phyloP scores from a whole-genome alignment of 2,113 vertebrate genomes.

The Otocyon megalotis region DNA sequence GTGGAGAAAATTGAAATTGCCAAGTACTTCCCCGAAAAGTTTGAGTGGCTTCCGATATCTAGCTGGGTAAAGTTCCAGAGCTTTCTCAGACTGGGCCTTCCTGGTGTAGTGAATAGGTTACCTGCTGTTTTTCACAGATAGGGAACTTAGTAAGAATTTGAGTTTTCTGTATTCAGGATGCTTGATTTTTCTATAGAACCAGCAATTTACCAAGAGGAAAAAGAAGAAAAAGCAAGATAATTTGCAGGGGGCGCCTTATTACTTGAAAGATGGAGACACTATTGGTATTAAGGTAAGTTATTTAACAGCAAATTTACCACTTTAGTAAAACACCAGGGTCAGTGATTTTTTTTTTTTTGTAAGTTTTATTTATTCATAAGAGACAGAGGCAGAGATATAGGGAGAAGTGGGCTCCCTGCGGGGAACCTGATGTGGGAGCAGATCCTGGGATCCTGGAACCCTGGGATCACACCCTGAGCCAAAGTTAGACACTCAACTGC shows the following conservation, averaged over 20 bases:
- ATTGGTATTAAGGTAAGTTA: constrained; percentile 93
- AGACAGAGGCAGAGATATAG: no score
- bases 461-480: no score
- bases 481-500: no score
- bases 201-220: constrained; percentile 94
- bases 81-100: background rate
- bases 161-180: background rate
- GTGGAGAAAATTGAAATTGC: constrained; percentile 94
- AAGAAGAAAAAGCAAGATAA: constrained; percentile 94
- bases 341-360: background rate
- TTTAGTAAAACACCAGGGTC: background rate
- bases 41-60: constrained; percentile 94
- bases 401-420: no score
- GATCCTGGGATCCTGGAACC: no score
- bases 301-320: background rate
- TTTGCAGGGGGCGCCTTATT: constrained; percentile 91
- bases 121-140: background rate
- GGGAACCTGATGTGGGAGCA: no score
- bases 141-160: background rate
- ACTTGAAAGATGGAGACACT: constrained; percentile 94
- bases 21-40: constrained; percentile 94
- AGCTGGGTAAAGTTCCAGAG: constrained; percentile 89
- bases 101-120: rapidly evolving
- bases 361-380: no score
- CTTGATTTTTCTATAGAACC: constrained; percentile 87